These are phyloP conservation scores for Altica lythri DNA, from an alignment of 2,888 invertebrate species.

Conservation along the genomic window DNA sequence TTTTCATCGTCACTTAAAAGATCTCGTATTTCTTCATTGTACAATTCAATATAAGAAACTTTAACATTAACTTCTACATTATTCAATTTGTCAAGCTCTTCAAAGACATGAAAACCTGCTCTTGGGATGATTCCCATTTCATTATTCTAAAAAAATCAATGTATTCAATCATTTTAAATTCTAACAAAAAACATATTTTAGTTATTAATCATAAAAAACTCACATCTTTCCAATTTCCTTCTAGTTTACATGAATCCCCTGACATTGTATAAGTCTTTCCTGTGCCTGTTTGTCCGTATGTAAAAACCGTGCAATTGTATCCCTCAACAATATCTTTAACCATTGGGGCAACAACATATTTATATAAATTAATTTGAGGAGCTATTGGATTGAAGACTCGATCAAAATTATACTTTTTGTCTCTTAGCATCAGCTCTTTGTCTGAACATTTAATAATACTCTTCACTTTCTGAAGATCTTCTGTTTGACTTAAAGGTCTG, in stretches of 20 bases:
- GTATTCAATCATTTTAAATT: not conserved
- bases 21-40: constrained; percentile 96
- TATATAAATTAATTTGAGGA: constrained; percentile 88
- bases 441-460: constrained; percentile 33
- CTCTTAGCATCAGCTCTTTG: constrained; percentile 38
- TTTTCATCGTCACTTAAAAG: constrained; percentile 67
- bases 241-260: constrained; percentile 58
- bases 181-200: not conserved
- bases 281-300: constrained; percentile 91
- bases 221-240: constrained; percentile 39
- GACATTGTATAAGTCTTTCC: constrained; percentile 99
- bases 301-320: constrained; percentile 98
- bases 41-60: constrained; percentile 92
- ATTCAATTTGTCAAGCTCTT: constrained; percentile 65
- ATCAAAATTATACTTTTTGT: constrained; percentile 83
- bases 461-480: constrained; percentile 34
- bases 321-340: constrained; percentile 91
- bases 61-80: constrained; percentile 64
- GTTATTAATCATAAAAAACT: not conserved
- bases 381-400: constrained; percentile 80
- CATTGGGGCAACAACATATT: constrained; percentile 83
- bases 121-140: constrained; percentile 91
- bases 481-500: constrained; percentile 39
- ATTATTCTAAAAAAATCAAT: constrained; percentile 68
- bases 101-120: constrained; percentile 87